Conservation (phyloP, 2,797 vertebrate genomes). For the Fratercula arctica region DNA sequence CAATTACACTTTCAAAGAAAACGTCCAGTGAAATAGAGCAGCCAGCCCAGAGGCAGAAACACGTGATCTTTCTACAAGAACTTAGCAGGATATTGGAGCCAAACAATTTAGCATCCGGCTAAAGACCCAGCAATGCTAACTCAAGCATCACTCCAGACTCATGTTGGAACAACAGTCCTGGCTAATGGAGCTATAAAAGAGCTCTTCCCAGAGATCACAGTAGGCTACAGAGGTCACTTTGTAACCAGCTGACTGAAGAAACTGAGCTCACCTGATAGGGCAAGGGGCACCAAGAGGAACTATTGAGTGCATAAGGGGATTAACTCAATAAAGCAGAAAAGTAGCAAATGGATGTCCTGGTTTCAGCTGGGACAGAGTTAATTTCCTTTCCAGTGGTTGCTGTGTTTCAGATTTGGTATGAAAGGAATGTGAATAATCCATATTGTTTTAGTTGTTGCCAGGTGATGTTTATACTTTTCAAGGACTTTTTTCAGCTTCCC, state of each 20-base stretch:
- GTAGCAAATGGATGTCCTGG: background rate
- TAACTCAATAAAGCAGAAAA: background rate
- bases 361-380: background rate
- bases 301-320: accelerated
- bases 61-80: background rate
- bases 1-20: background rate
- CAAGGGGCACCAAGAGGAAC: background rate
- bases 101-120: background rate
- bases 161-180: background rate
- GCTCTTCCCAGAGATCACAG: background rate
- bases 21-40: background rate
- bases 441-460: background rate
- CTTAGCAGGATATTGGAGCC: background rate
- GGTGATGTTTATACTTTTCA: background rate
- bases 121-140: background rate
- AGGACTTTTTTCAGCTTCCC: background rate
- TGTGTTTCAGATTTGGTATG: background rate
- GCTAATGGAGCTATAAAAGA: background rate
- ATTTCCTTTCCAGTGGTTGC: background rate
- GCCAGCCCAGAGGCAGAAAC: background rate
- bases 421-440: background rate
- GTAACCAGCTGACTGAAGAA: background rate
- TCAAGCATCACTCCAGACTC: background rate
- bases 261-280: background rate
- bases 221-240: background rate